These are phyloP conservation scores for Onychorhynchus coronatus DNA, from an alignment of 2,113 vertebrate genomes.

Conservation along the genomic window DNA sequence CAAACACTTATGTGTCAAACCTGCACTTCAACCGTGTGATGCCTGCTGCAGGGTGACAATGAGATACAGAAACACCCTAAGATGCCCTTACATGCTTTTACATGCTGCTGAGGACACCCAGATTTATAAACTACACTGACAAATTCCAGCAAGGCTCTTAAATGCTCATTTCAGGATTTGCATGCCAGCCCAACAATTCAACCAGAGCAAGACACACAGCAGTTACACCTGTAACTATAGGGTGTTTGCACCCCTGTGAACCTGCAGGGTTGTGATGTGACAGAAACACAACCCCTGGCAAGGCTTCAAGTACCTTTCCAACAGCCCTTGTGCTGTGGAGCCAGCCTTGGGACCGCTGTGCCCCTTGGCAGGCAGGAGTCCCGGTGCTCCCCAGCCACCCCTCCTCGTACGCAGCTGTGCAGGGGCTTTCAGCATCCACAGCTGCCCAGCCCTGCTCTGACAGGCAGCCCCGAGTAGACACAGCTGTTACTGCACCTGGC, in stretches of 20 bases:
- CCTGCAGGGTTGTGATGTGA: not conserved
- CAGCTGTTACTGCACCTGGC: not conserved
- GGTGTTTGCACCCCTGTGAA: not conserved
- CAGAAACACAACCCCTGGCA: not conserved
- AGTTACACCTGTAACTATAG: not conserved
- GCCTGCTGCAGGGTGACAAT: not conserved
- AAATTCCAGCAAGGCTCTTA: not conserved
- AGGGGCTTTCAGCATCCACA: not conserved
- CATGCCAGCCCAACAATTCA: not conserved
- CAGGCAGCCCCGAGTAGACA: not conserved
- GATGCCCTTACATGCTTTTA: not conserved
- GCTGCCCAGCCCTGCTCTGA: rapidly evolving
- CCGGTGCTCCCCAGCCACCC: not conserved
- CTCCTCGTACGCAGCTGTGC: not conserved
- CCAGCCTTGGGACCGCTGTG: rapidly evolving
- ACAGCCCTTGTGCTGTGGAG: not conserved
- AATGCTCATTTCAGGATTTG: not conserved
- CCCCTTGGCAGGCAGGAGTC: not conserved
- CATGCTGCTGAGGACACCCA: not conserved
- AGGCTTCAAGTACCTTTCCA: not conserved
- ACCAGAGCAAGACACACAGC: not conserved
- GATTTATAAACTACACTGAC: not conserved
- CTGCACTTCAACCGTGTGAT: rapidly evolving
- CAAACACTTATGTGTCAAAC: rapidly evolving
- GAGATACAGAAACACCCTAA: not conserved